A percentile compares a stretch with the other conserved stretches of the same genome.
These are phyloP conservation scores for Aselliscus stoliczkanus DNA, from an alignment of 2,797 vertebrate genomes.

Conservation along the genomic window DNA sequence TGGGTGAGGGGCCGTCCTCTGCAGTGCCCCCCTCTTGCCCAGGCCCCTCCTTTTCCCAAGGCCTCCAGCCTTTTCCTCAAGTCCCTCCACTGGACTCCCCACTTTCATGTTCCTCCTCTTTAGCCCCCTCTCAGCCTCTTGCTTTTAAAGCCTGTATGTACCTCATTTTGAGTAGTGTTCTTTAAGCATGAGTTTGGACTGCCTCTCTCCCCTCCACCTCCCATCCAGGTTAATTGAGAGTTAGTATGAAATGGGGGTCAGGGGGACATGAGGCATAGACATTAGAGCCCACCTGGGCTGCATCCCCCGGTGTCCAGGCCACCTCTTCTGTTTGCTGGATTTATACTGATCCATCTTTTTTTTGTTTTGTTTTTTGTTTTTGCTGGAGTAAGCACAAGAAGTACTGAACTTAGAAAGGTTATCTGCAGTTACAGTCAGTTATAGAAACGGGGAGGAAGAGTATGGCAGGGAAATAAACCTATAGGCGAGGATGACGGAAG, in stretches of 20 bases:
- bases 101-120: fast-evolving
- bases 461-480: background rate
- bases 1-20: too few species aligned
- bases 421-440: background rate
- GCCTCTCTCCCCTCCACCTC: background rate
- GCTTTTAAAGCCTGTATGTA: too few species aligned
- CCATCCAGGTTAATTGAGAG: background rate
- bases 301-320: background rate
- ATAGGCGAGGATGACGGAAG: fast-evolving
- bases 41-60: background rate
- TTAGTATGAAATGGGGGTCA: background rate
- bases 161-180: background rate
- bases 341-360: background rate
- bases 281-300: background rate
- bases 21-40: background rate
- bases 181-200: background rate
- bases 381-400: background rate
- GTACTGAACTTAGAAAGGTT: background rate
- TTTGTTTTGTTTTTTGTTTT: too few species aligned
- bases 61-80: background rate
- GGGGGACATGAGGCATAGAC: background rate
- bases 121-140: fast-evolving
- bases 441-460: background rate
- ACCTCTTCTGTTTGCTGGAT: background rate
- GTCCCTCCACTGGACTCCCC: too few species aligned